Percentiles rank a stretch among this genome's conserved stretches.
Evolutionary conservation across 1,140 invertebrate genomes (phyloP).

Genomic region (Hyles euphorbiae): DNA sequence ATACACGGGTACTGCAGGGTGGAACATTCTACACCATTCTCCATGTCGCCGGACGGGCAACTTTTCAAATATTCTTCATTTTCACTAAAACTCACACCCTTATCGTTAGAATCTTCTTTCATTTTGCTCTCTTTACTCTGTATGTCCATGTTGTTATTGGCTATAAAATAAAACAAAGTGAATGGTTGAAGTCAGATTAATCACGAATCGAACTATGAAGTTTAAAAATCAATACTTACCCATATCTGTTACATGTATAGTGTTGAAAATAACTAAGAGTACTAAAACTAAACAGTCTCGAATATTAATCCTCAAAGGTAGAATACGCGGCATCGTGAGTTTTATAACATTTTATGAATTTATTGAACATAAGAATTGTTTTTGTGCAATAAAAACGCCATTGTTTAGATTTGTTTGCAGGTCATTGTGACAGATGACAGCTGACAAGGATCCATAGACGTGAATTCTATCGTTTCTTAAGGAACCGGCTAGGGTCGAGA

Average conservation of each 20-base stretch:
- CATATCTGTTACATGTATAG: slow-evolving; percentile 63
- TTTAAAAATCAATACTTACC: no score
- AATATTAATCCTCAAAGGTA: slow-evolving; percentile 52
- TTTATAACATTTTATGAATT: slow-evolving; percentile 7
- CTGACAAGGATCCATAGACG: neutral
- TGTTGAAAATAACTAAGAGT: slow-evolving; percentile 65
- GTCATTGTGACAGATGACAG: no score
- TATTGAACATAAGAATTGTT: neutral
- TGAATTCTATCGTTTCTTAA: neutral
- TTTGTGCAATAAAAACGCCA: neutral
- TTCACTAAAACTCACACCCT: slow-evolving; percentile 50
- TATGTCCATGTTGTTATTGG: slow-evolving; percentile 65
- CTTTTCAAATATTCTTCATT: slow-evolving; percentile 63
- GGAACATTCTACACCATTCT: slow-evolving; percentile 63
- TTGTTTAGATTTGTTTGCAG: no score
- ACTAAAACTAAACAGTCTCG: slow-evolving; percentile 63
- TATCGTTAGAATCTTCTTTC: slow-evolving; percentile 50
- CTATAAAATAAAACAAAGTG: slow-evolving; percentile 26
- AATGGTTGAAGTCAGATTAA: neutral
- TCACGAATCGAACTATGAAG: no score
- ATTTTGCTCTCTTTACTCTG: slow-evolving; percentile 55
- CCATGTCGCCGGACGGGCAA: slow-evolving; percentile 43
- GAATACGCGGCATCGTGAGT: slow-evolving; percentile 30
- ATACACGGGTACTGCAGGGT: slow-evolving; percentile 76
- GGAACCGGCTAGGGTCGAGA: no score